phyloP scores from a whole-genome alignment of 2,113 vertebrate genomes.

The Propithecus coquereli region DNA sequence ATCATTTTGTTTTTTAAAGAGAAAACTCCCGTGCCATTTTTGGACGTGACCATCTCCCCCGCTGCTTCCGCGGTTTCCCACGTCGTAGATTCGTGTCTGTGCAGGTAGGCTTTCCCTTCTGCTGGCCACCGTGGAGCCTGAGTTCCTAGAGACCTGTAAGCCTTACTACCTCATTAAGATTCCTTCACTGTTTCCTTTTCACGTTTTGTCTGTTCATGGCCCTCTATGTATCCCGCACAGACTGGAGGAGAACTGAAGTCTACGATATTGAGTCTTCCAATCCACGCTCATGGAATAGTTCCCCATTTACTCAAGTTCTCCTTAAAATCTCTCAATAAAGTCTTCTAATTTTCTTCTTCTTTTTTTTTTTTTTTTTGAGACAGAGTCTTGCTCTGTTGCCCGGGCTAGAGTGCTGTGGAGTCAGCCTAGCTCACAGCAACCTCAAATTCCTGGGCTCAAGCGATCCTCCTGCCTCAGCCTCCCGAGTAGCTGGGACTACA shows the following conservation, averaged over 20 bases:
- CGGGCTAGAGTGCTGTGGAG: no score
- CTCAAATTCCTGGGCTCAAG: no score
- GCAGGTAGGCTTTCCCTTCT: accelerated
- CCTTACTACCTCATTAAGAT: accelerated
- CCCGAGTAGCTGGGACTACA: no score
- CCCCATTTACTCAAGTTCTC: not conserved
- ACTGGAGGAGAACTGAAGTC: not conserved
- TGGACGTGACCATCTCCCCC: not conserved
- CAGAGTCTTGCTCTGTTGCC: no score
- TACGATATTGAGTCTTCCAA: not conserved
- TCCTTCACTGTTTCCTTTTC: not conserved
- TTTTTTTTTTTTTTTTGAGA: no score
- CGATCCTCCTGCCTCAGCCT: no score
- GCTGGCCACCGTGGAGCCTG: accelerated
- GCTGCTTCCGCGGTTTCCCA: not conserved
- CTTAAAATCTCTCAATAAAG: not conserved
- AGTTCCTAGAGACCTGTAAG: not conserved
- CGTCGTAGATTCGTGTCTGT: not conserved
- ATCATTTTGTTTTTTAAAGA: not conserved
- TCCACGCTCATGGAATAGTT: not conserved
- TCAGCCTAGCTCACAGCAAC: no score
- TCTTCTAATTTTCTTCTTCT: not conserved
- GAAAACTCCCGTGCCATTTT: not conserved
- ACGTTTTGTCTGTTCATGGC: accelerated
- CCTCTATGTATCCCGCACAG: not conserved